Evolutionary conservation across 2,113 vertebrate species (phyloP), one percentile per base, ranked within the genome.

Genomic region (Patagioenas fasciata): DNA sequence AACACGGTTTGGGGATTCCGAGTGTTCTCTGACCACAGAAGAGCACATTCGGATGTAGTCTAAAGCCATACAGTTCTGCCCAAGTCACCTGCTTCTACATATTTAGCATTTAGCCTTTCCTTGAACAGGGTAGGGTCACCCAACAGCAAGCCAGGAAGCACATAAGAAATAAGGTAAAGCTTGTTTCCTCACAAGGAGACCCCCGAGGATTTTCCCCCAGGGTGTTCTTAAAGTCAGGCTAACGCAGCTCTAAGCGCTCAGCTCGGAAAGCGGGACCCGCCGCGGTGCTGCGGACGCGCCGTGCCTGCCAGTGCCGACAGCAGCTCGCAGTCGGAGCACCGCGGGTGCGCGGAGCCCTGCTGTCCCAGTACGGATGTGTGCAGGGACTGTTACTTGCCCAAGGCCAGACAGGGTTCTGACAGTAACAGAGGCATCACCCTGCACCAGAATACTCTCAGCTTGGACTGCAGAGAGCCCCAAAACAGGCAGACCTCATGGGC

Each of bases 331-430:
- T 4, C 4, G 2, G 51, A 14, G 15, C 6, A 36, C 5, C 21
- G 67, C 67, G 31, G 57, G 42, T 3, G 10, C 13, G 48, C 15
- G 11, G 84, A 15, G 18, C 15, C 36, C 24, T 8, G 1, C n/a
- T 8, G 15, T 9, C 32, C 73, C 60, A 51, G 38, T 34, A 8
- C 2, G 3, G 23, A 10, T 6, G 2, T 16, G 3, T 3, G 4
- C 7, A 11, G 70, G 64, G 40, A 50, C 19, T 19, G 23, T 13
- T 13, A 6, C 53, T 18, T 15, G 31, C 19, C 34, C 32, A 9
- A 72, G 40, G 62, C 20, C 57, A 56, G 38, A 5, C 24, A 5
- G 9, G 32, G 47, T 36, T 21, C 50, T 53, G 62, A 13, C 19
- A 42, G 42, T 0, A 29, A 25, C 0, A 20, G 61, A 44, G n/a